Evolutionary conservation across 2,797 vertebrate species (phyloP).

Genomic region (Ptychadena robeensis): DNA sequence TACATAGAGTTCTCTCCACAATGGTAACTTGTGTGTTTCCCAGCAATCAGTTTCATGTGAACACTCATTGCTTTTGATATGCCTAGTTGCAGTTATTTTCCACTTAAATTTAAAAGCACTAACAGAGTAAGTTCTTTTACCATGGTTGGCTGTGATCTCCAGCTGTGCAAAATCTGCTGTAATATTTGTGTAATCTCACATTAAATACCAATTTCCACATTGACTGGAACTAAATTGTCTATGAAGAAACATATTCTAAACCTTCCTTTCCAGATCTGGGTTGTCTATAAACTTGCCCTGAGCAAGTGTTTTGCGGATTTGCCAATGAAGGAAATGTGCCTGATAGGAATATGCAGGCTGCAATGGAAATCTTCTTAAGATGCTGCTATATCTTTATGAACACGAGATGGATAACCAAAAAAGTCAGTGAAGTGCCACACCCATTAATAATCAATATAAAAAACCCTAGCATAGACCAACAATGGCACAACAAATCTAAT

Average conservation of each 20-base stretch:
- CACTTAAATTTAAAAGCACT: slow-evolving; percentile 58
- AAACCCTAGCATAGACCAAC: too few species aligned
- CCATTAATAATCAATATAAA: too few species aligned
- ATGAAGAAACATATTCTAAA: not conserved
- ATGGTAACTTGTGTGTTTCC: slow-evolving; percentile 63
- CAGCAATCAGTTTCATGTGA: slow-evolving; percentile 67
- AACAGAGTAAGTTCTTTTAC: slow-evolving; percentile 45
- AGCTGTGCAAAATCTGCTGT: slow-evolving; percentile 53
- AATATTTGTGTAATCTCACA: slow-evolving; percentile 25
- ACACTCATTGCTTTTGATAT: slow-evolving; percentile 66
- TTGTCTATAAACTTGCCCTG: not conserved
- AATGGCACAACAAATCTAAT: too few species aligned
- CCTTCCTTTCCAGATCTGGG: not conserved
- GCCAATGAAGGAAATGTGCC: not conserved
- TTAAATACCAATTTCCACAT: slow-evolving; percentile 35
- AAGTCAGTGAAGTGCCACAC: too few species aligned
- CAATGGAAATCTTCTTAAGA: not conserved
- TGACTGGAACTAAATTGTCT: slow-evolving; percentile 21
- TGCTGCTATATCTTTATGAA: too few species aligned
- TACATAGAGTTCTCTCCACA: slow-evolving; percentile 59
- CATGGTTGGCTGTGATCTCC: slow-evolving; percentile 24
- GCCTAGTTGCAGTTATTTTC: slow-evolving; percentile 68
- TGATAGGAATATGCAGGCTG: not conserved
- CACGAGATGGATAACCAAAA: too few species aligned
- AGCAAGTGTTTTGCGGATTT: not conserved